Evolutionary conservation across 2,797 vertebrate species (phyloP), one percentile per base, ranked within the genome.

Genomic region (Syndactyla subalaris): DNA sequence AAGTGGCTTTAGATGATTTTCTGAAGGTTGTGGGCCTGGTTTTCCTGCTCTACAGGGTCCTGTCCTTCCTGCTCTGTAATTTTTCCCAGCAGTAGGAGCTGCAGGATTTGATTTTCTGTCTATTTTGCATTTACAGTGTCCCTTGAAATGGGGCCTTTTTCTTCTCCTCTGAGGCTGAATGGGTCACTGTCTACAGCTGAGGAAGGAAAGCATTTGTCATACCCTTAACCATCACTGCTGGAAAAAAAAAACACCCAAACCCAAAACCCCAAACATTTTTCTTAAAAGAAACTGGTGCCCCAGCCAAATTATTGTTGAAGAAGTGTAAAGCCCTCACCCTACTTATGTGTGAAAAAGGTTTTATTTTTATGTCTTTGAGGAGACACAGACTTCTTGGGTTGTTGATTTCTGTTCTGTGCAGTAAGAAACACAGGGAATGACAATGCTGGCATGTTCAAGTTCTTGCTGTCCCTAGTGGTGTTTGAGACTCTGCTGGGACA

Each of bases 1-100:
- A 58, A 80, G 85, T 65, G 57, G 52, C 5, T 93, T 73, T 52
- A 46, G 71, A 48, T 81, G 24, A n/a, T 85, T 79, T 94, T 76
- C 71, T 94, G 74, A 61, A 81, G 27, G 7, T 1, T 71, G 43
- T 12, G 34, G 18, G 17, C 36, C 45, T 54, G n/a, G 54, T 78
- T 88, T 91, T 59, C 34, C 49, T 78, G 29, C 68, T 80, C 48
- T 91, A 29, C 45, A 73, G 27, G 12, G 39, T 76, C 71, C 15
- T 79, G 39, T 45, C 6, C 7, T 8, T 7, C 18, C 12, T 3
- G 4, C 36, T 61, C 48, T 4, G 0, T 52, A n/a, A 30, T 39
- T 76, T 84, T 68, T 87, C n/a, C 24, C 65, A 18, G 14, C 70
- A 85, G n/a, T 12, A 51, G 58, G 73, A 92, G 65, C 79, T 85